Conservation (phyloP, 2,113 vertebrate species). For the Pipa parva region DNA sequence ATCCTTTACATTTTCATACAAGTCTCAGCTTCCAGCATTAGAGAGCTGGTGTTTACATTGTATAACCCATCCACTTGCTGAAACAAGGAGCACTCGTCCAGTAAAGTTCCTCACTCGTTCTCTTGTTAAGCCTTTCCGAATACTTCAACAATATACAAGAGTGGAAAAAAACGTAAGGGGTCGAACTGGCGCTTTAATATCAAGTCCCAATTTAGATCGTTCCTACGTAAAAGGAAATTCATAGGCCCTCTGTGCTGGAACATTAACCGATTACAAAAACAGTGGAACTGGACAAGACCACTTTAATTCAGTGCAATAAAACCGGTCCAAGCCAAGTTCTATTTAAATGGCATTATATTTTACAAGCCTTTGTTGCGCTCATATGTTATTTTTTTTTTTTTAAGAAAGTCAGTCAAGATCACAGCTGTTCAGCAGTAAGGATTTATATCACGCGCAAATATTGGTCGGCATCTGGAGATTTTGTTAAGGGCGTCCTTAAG, state of each 20-base stretch:
- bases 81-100: no score
- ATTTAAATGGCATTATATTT: neutral
- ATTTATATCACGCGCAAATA: neutral
- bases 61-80: no score
- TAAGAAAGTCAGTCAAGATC: neutral
- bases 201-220: slow-evolving; percentile 7
- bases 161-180: neutral
- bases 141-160: no score
- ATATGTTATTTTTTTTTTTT: neutral
- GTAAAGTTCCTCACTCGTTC: no score
- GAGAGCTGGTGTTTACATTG: no score
- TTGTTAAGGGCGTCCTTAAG: neutral
- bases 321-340: neutral
- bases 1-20: no score
- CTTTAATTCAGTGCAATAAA: neutral
- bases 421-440: slow-evolving; percentile 2
- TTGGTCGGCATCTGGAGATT: slow-evolving; percentile 7
- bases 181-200: slow-evolving; percentile 14
- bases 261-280: slow-evolving; percentile 7
- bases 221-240: slow-evolving; percentile 2
- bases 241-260: neutral
- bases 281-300: neutral
- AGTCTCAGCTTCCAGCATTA: no score
- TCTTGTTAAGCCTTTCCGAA: no score
- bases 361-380: slow-evolving; percentile 8